Conservation (phyloP, 30 jellyfish, hydroid and myxozoan genomes). For the Sanderia malayensis region DNA sequence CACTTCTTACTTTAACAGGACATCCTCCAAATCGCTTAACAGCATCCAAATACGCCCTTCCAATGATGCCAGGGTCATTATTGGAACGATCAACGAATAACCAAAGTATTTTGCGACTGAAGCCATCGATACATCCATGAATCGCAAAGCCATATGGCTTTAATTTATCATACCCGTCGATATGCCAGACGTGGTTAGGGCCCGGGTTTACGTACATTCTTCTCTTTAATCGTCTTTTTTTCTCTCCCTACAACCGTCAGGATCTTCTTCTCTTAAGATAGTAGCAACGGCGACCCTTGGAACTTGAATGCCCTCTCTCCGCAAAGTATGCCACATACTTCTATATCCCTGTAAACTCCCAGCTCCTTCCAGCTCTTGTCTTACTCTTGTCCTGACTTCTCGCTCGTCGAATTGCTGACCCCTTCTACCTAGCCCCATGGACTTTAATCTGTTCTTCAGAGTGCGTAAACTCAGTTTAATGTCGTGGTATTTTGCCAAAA, state of each 20-base stretch:
- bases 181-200: neutral
- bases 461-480: neutral
- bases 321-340: neutral
- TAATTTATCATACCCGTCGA: neutral
- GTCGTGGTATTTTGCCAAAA: neutral
- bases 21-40: neutral
- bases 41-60: neutral
- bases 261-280: neutral
- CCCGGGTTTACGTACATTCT: neutral
- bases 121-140: neutral
- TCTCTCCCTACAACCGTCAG: neutral
- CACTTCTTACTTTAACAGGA: neutral
- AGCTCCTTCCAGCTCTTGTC: neutral
- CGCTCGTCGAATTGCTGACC: neutral
- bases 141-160: neutral
- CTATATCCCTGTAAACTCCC: neutral
- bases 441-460: neutral
- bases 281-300: neutral
- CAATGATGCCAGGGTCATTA: neutral
- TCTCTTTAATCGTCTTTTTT: neutral
- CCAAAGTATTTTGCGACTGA: neutral
- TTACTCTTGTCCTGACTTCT: neutral
- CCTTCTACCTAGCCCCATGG: neutral
- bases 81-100: neutral
- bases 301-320: neutral